Conservation (phyloP, 2,797 vertebrate species). For the Sebastes matsubarae region DNA sequence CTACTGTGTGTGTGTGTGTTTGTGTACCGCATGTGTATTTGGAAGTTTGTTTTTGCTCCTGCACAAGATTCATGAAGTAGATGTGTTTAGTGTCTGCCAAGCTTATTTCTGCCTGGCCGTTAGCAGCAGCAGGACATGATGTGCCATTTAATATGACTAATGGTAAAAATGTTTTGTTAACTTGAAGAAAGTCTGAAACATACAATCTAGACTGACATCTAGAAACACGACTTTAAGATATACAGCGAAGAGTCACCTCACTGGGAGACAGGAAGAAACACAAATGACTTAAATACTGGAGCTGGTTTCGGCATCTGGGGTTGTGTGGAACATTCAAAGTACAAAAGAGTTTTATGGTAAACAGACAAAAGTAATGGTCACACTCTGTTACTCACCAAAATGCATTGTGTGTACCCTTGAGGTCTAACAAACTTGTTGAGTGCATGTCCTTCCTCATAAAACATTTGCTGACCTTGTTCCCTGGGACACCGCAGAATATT, state of each 20-base stretch:
- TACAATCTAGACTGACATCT: neutral
- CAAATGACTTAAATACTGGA: neutral
- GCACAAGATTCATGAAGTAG: neutral
- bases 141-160: conserved; percentile 26
- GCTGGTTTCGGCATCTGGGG: conserved; percentile 15
- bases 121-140: conserved; percentile 24
- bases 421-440: neutral
- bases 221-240: neutral
- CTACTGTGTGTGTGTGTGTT: neutral
- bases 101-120: conserved; percentile 15
- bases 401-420: neutral
- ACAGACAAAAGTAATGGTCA: neutral
- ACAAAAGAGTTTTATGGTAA: neutral
- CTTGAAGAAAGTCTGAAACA: conserved; percentile 14
- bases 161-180: conserved; percentile 18
- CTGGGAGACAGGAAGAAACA: neutral
- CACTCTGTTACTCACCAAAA: neutral
- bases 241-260: neutral
- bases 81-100: conserved; percentile 9
- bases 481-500: neutral
- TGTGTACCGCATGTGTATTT: conserved; percentile 12
- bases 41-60: conserved; percentile 3
- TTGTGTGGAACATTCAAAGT: conserved; percentile 5
- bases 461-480: neutral
- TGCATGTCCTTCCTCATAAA: neutral